Evolutionary conservation across 2,113 vertebrate species (phyloP).

Genomic region (Pogonocichla stellata): DNA sequence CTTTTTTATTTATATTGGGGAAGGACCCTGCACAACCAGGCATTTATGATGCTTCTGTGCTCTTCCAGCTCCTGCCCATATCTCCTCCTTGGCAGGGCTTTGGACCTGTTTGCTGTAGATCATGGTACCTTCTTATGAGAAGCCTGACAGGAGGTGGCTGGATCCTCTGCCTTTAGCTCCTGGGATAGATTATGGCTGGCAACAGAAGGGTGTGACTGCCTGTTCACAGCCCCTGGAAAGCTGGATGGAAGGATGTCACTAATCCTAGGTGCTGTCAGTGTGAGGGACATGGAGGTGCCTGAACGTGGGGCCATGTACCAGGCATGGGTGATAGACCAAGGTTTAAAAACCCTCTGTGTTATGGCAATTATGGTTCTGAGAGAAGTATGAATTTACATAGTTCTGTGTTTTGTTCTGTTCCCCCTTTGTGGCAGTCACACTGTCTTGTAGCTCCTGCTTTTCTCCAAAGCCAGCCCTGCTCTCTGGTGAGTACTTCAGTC

Average conservation of each 20-base stretch:
- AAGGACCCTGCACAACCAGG: background rate
- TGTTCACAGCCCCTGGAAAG: background rate
- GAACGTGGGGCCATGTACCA: fast-evolving
- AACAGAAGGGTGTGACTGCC: background rate
- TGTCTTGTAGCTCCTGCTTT: background rate
- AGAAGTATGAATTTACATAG: background rate
- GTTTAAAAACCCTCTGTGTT: background rate
- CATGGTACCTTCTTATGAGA: background rate
- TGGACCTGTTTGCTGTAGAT: background rate
- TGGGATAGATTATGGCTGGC: too few species aligned
- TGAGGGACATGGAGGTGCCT: background rate
- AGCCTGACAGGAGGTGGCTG: background rate
- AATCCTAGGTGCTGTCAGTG: background rate
- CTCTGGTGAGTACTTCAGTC: background rate
- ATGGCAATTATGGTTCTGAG: background rate
- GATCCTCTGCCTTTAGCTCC: background rate
- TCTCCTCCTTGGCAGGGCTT: background rate
- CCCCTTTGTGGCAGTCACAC: background rate
- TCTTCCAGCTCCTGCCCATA: background rate
- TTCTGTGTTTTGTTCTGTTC: background rate
- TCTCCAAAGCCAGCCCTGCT: background rate
- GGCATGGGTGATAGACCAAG: fast-evolving
- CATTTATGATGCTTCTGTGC: background rate
- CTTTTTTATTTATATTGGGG: background rate
- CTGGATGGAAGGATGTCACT: background rate